phyloP scores from a whole-genome alignment of 2,888 invertebrate species.

The Drosophila macrothrix region DNA sequence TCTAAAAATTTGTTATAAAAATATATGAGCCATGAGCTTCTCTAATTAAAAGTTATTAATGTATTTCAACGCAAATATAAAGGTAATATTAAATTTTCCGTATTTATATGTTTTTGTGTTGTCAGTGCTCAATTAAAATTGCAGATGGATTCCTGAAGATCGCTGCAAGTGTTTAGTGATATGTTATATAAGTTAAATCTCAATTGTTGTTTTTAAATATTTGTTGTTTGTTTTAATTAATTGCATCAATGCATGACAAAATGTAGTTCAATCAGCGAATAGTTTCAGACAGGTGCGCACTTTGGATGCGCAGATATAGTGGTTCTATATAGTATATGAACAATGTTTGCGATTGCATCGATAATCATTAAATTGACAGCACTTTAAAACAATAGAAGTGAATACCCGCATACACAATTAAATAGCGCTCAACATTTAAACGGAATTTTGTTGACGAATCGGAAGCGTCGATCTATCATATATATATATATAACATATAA shows the following conservation, averaged over 20 bases:
- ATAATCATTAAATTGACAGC: conserved; percentile 36
- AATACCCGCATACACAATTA: conserved; percentile 74
- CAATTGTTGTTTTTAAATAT: background rate
- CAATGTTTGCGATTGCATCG: conserved; percentile 23
- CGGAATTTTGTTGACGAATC: conserved; percentile 75
- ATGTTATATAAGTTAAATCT: conserved; percentile 7
- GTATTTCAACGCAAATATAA: background rate
- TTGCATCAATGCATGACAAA: conserved; percentile 71
- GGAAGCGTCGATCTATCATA: conserved; percentile 32
- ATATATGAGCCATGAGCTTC: background rate
- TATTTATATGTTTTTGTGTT: background rate
- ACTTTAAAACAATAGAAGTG: conserved; percentile 37
- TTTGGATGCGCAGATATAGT: conserved; percentile 12
- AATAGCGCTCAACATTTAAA: conserved; percentile 69
- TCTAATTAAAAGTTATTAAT: too few relatives aligned
- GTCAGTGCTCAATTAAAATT: background rate
- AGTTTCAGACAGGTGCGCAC: conserved; percentile 10
- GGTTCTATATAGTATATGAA: background rate
- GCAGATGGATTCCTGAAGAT: background rate
- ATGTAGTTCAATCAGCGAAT: conserved; percentile 62
- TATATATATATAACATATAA: background rate
- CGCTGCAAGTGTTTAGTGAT: conserved; percentile 3
- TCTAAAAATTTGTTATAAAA: too few relatives aligned
- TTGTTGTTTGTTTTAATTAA: conserved; percentile 16
- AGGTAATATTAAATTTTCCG: background rate